These are phyloP conservation scores for Homarus americanus DNA, from an alignment of 1,140 invertebrate genomes.

Conservation along the genomic window DNA sequence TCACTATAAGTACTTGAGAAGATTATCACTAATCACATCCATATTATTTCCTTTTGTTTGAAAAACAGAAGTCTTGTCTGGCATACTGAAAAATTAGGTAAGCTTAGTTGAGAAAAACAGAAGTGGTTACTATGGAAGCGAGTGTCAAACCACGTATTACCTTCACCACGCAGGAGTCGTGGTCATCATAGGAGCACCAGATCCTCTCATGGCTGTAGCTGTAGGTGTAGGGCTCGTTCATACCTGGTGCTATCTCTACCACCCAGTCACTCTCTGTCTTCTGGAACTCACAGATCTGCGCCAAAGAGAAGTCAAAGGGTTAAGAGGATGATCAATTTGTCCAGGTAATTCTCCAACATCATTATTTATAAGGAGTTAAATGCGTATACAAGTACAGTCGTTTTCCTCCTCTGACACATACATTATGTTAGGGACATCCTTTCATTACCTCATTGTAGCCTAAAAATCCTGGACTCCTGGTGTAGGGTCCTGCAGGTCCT, in stretches of 20 bases:
- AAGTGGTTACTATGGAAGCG: no score
- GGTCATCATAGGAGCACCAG: constrained; percentile 75
- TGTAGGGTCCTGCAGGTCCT: constrained; percentile 86
- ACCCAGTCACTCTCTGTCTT: constrained; percentile 65
- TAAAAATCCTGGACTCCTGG: constrained; percentile 87
- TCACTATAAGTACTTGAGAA: no score
- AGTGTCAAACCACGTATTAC: constrained; percentile 24
- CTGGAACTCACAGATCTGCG: constrained; percentile 71
- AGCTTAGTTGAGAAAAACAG: no score
- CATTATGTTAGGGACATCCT: no score
- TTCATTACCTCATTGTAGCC: constrained; percentile 88
- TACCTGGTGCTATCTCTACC: constrained; percentile 34
- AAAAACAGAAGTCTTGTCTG: no score
- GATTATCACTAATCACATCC: no score
- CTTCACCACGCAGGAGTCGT: constrained; percentile 66
- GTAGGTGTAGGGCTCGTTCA: constrained; percentile 60
- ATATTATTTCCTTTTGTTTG: no score
- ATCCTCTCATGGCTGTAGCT: constrained; percentile 18
- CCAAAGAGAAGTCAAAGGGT: background rate
- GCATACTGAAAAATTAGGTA: no score
- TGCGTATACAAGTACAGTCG: no score
- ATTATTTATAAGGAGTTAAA: no score
- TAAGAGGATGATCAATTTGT: background rate
- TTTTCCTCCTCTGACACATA: no score
- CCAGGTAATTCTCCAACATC: no score